Evolutionary conservation across 2,797 vertebrate species (phyloP).

Genomic region (Morus bassanus): DNA sequence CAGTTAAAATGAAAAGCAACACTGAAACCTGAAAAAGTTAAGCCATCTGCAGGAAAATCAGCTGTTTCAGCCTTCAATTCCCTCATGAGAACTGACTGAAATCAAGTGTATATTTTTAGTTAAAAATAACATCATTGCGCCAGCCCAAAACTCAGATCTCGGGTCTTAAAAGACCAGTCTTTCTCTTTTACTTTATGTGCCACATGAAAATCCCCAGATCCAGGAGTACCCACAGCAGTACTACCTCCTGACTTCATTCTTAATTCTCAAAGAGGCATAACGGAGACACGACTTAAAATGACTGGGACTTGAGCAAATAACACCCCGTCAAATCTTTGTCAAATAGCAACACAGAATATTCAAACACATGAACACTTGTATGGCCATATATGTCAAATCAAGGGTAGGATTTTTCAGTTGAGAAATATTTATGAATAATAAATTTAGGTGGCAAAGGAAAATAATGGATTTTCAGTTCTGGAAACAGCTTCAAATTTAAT

Average conservation of each 20-base stretch:
- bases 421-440: background rate
- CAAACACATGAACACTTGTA: background rate
- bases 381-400: background rate
- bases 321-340: background rate
- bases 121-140: background rate
- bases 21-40: background rate
- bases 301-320: background rate
- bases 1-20: conserved; percentile 16
- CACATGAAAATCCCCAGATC: background rate
- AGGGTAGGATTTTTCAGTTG: background rate
- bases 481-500: background rate
- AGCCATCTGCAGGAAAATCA: background rate
- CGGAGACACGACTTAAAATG: background rate
- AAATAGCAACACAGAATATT: background rate
- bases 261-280: background rate
- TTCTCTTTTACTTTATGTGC: background rate
- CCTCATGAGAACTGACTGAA: background rate
- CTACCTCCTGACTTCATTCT: background rate
- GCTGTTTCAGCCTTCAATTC: background rate
- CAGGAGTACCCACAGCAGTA: background rate
- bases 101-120: background rate
- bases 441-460: background rate
- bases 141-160: background rate
- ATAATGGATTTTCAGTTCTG: background rate
- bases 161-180: background rate